Evolutionary conservation across 2,888 invertebrate species (phyloP), one percentile per base, ranked within the genome.

Genomic region (Danaus chrysippus): DNA sequence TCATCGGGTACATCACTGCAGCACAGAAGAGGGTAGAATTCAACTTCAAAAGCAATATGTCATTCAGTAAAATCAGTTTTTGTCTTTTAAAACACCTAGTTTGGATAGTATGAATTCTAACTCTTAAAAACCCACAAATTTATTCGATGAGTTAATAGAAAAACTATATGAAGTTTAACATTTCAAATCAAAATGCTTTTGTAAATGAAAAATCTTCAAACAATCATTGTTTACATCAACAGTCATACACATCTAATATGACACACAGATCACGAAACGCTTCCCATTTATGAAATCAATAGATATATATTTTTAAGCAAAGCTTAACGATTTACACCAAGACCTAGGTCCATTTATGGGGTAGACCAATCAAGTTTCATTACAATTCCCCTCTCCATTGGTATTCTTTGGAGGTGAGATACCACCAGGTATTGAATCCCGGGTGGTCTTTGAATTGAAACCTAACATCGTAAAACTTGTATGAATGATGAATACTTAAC

Each of bases 361-460:
- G 81, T 79, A 81, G 83, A 81, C 80, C 76, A 81, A 87, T 86
- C 79, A 71, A 71, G 69, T 61, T 72, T 67, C 79, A 74, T 86
- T 84, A 84, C 82, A 84, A 71, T 56, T 41, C 46, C 52, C 70
- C 64, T 66, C 67, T 78, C 75, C 81, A 85, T 86, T 86, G 80
- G 79, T 84, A 87, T 87, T 86, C 84, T 68, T 76, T 64, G 71
- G 75, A 78, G 72, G 76, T 67, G 72, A 62, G 65, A 69, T 81
- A 79, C 73, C 74, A 73, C 73, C 71, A 75, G 76, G 79, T 82
- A 84, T 82, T 82, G 82, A 71, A 77, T 71, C 56, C 81, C 83
- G 86, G 84, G 86, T 86, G 87, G 75, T 83, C 71, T 72, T 74
- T 65, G 71, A 76, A 77, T 80, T 78, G 76, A 77, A 68, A 70